A percentile compares a stretch with the other conserved stretches of the same genome.
phyloP scores from a whole-genome alignment of 2,888 invertebrate genomes.

The Julus scanicus region DNA sequence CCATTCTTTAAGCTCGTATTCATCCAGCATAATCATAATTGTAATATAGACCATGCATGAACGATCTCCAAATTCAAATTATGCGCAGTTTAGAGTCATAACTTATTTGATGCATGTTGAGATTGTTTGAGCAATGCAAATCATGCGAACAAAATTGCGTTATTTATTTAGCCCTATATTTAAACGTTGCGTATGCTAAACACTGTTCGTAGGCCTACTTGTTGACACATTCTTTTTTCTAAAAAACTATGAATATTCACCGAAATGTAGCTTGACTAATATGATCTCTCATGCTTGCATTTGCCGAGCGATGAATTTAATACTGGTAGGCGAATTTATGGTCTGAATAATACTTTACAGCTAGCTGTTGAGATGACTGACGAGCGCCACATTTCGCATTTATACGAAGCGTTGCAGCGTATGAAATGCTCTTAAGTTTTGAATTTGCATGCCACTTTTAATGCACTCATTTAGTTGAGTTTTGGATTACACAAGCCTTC shows the following conservation, averaged over 20 bases:
- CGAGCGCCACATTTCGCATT: not conserved
- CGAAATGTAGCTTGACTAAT: constrained; percentile 27
- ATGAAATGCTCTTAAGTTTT: constrained; percentile 10
- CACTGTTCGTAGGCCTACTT: constrained; percentile 33
- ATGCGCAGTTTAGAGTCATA: constrained; percentile 33
- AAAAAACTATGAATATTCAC: not conserved
- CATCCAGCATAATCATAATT: constrained; percentile 33
- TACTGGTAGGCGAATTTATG: not conserved
- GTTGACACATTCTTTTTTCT: not conserved
- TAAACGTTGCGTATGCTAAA: not conserved
- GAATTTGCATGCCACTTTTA: not conserved
- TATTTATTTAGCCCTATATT: constrained; percentile 4
- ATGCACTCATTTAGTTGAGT: not conserved
- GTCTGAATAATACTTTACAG: constrained; percentile 24
- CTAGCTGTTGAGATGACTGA: constrained; percentile 33
- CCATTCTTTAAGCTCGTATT: not conserved
- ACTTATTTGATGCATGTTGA: not conserved
- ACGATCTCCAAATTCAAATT: constrained; percentile 25
- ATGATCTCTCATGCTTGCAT: constrained; percentile 3
- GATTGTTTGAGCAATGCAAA: constrained; percentile 18
- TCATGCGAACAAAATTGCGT: constrained; percentile 25
- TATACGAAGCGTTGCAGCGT: constrained; percentile 10
- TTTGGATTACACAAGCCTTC: not conserved
- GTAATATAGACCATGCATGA: constrained; percentile 21
- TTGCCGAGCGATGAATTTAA: constrained; percentile 22